phyloP scores from a whole-genome alignment of 2,113 vertebrate genomes.

The Neomonachus schauinslandi region DNA sequence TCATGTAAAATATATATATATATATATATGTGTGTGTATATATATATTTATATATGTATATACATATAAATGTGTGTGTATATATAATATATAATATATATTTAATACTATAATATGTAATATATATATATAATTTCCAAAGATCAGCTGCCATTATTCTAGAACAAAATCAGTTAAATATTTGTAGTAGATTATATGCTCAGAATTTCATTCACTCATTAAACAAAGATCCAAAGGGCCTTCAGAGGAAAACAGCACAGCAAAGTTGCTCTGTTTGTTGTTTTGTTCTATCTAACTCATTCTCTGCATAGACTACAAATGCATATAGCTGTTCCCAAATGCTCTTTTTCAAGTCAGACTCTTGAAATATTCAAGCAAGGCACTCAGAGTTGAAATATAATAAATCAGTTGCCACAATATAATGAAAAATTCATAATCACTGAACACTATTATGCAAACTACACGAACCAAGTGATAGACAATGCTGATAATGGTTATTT shows the following conservation, averaged over 20 bases:
- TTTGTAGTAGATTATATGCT: background rate
- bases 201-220: background rate
- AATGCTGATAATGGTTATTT: constrained; percentile 22
- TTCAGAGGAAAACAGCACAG: background rate
- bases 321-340: background rate
- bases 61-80: background rate
- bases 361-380: constrained; percentile 63
- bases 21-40: background rate
- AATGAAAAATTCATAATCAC: constrained; percentile 74
- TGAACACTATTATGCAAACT: background rate
- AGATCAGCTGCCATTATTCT: constrained; percentile 1
- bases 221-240: background rate
- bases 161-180: background rate
- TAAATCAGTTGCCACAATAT: constrained; percentile 66
- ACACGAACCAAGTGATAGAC: constrained; percentile 48
- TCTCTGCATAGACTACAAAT: constrained; percentile 16
- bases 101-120: background rate
- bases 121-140: background rate
- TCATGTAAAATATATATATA: background rate
- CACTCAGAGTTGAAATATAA: constrained; percentile 56
- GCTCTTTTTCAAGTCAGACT: constrained; percentile 16
- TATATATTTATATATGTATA: background rate
- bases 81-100: background rate
- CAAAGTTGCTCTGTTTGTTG: background rate
- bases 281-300: constrained; percentile 29